phyloP scores from a whole-genome alignment of 2,797 vertebrate genomes.

The Schizothorax lantsangensis region DNA sequence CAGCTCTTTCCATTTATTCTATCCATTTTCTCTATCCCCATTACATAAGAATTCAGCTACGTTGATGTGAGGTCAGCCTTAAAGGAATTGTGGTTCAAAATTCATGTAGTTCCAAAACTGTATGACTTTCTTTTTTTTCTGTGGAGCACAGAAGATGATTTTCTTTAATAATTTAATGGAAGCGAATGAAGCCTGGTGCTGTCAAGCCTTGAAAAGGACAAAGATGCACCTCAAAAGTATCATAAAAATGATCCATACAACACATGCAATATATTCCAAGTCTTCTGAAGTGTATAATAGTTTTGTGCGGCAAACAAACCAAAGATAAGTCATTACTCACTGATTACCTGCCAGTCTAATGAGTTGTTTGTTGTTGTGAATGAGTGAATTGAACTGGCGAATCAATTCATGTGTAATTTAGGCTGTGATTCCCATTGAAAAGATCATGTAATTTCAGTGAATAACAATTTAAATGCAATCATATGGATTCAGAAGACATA shows the following conservation, averaged over 20 bases:
- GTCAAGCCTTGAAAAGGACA: not conserved
- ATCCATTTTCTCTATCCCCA: not conserved
- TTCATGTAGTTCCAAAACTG: not conserved
- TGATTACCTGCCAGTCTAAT: not conserved
- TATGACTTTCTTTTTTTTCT: not conserved
- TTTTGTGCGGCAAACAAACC: not conserved
- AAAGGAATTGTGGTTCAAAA: conserved; percentile 27
- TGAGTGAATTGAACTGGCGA: not conserved
- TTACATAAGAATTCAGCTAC: conserved; percentile 42
- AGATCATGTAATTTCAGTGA: not conserved
- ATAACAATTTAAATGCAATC: not conserved
- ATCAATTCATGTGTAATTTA: not conserved
- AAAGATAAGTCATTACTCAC: not conserved
- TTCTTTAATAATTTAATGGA: not conserved
- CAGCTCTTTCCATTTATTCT: conserved; percentile 27
- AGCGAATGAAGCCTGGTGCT: not conserved
- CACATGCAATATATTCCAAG: not conserved
- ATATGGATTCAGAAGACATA: not conserved
- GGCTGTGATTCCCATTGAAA: not conserved
- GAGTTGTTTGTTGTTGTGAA: not conserved
- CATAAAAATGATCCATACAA: not conserved
- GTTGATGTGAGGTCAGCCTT: conserved; percentile 56
- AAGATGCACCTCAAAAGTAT: not conserved
- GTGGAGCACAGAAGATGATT: too few species aligned
- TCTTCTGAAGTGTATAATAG: not conserved